phyloP scores from a whole-genome alignment of 2,888 invertebrate species.

The Strigamia crassipes region DNA sequence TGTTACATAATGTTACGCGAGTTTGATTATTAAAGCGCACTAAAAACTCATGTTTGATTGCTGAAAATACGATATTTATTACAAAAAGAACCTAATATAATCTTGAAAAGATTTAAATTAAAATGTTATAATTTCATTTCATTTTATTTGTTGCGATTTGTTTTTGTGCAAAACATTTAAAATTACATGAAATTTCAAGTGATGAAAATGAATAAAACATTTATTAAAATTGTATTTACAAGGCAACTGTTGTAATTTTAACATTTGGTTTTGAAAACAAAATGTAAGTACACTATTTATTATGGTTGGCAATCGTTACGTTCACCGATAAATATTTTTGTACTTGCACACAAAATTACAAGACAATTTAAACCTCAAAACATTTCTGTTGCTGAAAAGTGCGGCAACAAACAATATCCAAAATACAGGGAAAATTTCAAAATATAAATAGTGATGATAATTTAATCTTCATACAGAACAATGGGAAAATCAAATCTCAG shows the following conservation, averaged over 20 bases:
- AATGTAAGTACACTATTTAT: background rate
- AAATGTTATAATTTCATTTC: background rate
- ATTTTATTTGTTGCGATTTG: background rate
- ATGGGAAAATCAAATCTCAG: slow-evolving; percentile 57
- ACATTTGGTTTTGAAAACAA: background rate
- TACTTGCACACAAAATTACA: background rate
- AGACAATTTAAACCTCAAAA: background rate
- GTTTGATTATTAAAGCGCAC: too few relatives aligned
- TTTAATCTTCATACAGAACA: slow-evolving; percentile 55
- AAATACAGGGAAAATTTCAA: background rate
- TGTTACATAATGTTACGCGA: too few relatives aligned
- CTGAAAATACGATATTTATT: too few relatives aligned
- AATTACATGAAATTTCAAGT: background rate
- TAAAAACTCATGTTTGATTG: too few relatives aligned
- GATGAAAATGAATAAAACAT: slow-evolving; percentile 14
- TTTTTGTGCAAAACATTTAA: background rate
- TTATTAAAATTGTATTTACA: slow-evolving; percentile 3
- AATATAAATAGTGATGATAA: background rate
- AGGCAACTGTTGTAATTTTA: background rate
- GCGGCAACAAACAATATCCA: background rate
- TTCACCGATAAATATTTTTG: background rate
- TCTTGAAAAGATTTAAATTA: background rate
- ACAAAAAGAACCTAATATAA: too few relatives aligned
- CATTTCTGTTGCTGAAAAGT: background rate
- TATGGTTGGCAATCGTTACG: background rate